Evolutionary conservation across 1,140 invertebrate species (phyloP).

Genomic region (Panagrolaimus sp.): DNA sequence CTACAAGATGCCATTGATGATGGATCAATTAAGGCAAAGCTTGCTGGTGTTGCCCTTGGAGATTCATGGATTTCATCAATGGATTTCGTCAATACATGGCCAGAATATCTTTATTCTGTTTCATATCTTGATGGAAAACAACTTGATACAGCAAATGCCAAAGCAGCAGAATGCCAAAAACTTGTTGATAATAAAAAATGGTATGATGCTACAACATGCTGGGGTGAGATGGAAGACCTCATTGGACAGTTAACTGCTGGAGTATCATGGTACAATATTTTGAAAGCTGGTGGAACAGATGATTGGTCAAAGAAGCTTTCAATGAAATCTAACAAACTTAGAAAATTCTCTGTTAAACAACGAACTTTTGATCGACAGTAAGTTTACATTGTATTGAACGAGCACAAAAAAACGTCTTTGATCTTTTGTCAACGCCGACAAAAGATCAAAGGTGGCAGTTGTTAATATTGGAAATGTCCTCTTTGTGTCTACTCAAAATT

Average conservation of each 20-base stretch:
- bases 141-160: conserved; percentile 53
- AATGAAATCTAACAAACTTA: conserved; percentile 4
- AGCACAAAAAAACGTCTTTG: no score
- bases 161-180: conserved; percentile 55
- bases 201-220: conserved; percentile 65
- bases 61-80: conserved; percentile 82
- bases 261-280: conserved; percentile 76
- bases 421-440: no score
- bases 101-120: conserved; percentile 68
- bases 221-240: conserved; percentile 65
- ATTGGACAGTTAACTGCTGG: conserved; percentile 63
- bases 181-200: conserved; percentile 61
- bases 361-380: conserved; percentile 24
- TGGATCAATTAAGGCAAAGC: conserved; percentile 67
- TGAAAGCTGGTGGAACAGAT: conserved; percentile 56
- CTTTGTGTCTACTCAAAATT: no score
- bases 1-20: conserved; percentile 65
- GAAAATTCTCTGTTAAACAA: background rate
- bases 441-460: no score
- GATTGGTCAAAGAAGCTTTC: conserved; percentile 29
- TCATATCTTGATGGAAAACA: conserved; percentile 62
- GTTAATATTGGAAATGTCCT: no score
- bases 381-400: no score
- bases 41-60: conserved; percentile 72
- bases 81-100: conserved; percentile 74